These are phyloP conservation scores for Gephyroberyx darwinii DNA, from an alignment of 2,797 vertebrate genomes.

Conservation along the genomic window DNA sequence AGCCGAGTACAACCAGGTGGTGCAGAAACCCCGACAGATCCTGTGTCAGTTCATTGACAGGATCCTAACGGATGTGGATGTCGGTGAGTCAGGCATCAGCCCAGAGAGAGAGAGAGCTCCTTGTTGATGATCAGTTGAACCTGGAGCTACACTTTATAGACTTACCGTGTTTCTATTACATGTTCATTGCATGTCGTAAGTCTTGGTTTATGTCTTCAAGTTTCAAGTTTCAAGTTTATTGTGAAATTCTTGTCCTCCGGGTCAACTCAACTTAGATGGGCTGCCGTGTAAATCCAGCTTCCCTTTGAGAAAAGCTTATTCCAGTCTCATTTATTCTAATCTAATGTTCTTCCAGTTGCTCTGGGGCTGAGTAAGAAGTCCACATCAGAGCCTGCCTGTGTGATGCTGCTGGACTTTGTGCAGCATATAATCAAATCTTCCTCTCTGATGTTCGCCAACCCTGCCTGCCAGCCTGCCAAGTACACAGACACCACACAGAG, in stretches of 20 bases:
- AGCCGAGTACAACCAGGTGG: conserved; percentile 88
- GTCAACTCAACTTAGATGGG: no score
- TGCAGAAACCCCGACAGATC: conserved; percentile 96
- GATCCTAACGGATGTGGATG: conserved; percentile 95
- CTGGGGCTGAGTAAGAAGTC: conserved; percentile 92
- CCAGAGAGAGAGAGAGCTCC: no score
- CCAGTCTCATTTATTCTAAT: background rate
- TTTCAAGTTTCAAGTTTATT: no score
- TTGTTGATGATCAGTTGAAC: background rate
- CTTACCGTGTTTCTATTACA: no score
- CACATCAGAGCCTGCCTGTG: conserved; percentile 91
- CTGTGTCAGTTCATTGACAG: conserved; percentile 98
- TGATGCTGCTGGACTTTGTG: conserved; percentile 97
- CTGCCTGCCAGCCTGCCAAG: conserved; percentile 81
- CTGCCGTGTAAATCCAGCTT: background rate
- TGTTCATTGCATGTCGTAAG: background rate
- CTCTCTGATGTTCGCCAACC: conserved; percentile 93
- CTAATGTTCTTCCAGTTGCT: conserved; percentile 83
- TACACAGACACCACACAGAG: conserved; percentile 81
- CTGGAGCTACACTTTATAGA: background rate
- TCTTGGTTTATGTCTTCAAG: background rate
- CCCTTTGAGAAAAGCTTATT: background rate
- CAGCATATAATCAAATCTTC: conserved; percentile 97
- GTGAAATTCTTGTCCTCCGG: no score
- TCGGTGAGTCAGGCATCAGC: conserved; percentile 83